Evolutionary conservation across 2,797 vertebrate genomes (phyloP).

Genomic region (Lutjanus argentimaculatus): DNA sequence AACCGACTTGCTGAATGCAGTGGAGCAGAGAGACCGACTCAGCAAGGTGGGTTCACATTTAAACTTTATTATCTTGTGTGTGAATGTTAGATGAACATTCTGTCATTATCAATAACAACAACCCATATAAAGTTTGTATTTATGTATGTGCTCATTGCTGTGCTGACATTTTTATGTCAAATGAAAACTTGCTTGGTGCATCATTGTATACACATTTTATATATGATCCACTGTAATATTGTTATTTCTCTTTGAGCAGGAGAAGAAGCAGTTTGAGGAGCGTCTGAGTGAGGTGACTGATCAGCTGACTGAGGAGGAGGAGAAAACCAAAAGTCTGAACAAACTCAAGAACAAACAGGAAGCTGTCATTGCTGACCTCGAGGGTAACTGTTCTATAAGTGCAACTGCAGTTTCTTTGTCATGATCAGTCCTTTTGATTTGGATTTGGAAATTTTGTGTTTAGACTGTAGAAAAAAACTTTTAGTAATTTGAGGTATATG

Average conservation of each 20-base stretch:
- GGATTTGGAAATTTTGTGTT: neutral
- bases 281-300: slow-evolving; percentile 90
- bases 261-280: slow-evolving; percentile 91
- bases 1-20: slow-evolving; percentile 85
- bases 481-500: neutral
- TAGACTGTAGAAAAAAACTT: neutral
- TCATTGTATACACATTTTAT: no score
- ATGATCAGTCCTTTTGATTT: neutral
- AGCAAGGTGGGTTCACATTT: slow-evolving; percentile 84
- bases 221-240: neutral
- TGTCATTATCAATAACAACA: neutral
- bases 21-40: slow-evolving; percentile 90
- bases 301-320: slow-evolving; percentile 92
- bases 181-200: neutral
- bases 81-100: neutral
- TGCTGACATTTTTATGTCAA: neutral
- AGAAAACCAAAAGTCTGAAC: slow-evolving; percentile 92
- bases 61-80: neutral
- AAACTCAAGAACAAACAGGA: slow-evolving; percentile 94
- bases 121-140: neutral
- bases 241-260: slow-evolving; percentile 77
- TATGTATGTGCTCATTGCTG: neutral
- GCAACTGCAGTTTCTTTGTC: neutral
- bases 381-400: slow-evolving; percentile 82
- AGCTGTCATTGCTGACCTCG: slow-evolving; percentile 90